Percentiles rank a stretch among this genome's conserved stretches.
Conservation (phyloP, 2,113 vertebrate genomes). For the human (Homo sapiens) region DNA sequence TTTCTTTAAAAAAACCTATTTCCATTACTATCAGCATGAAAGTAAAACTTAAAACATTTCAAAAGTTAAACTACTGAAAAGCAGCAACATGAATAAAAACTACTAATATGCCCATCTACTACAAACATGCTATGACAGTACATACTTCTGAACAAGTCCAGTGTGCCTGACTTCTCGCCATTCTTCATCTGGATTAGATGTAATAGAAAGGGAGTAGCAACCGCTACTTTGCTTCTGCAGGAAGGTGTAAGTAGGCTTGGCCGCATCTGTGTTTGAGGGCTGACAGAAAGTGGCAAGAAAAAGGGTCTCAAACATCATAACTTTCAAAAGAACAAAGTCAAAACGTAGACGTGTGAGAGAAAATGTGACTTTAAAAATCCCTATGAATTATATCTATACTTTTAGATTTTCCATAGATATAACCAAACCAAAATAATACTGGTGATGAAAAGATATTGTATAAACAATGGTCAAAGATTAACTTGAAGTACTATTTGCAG, state of each 20-base stretch:
- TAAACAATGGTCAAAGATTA: constrained; percentile 34
- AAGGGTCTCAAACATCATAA: constrained; percentile 20
- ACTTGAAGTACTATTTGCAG: constrained; percentile 21
- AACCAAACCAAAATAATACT: background rate
- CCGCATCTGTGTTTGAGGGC: constrained; percentile 76
- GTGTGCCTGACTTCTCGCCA: constrained; percentile 89
- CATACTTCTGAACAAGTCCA: constrained; percentile 89
- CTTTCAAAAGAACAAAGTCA: constrained; percentile 48
- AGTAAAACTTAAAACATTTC: constrained; percentile 50
- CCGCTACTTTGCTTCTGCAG: constrained; percentile 86
- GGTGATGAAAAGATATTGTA: constrained; percentile 15
- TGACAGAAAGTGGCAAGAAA: constrained; percentile 69
- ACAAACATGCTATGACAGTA: constrained; percentile 26
- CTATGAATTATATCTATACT: background rate
- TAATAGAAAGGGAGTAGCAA: constrained; percentile 88
- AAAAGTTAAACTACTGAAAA: constrained; percentile 39
- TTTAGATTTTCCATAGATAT: constrained; percentile 29
- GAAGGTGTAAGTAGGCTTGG: constrained; percentile 86
- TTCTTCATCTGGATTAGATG: constrained; percentile 83
- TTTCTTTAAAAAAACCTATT: background rate
- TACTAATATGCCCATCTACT: background rate
- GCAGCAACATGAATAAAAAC: background rate
- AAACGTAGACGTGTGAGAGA: constrained; percentile 24
- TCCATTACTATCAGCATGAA: background rate
- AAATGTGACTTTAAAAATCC: background rate